Conservation (phyloP, 2,797 vertebrate genomes). For the Hydrolagus colliei region DNA sequence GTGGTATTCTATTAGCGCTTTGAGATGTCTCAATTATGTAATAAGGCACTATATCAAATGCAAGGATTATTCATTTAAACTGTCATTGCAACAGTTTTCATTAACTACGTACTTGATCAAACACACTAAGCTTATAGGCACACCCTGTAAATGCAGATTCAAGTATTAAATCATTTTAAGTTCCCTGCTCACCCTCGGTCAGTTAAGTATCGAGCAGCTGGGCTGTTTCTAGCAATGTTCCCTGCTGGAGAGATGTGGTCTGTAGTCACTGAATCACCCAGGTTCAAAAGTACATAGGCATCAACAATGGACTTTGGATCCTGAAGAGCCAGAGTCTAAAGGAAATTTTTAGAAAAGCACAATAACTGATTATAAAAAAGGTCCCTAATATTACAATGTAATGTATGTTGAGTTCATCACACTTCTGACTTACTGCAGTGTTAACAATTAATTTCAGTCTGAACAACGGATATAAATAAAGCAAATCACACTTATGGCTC, state of each 20-base stretch:
- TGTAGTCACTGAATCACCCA: slow-evolving; percentile 93
- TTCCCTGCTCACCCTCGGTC: slow-evolving; percentile 67
- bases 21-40: no score
- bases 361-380: neutral
- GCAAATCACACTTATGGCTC: no score
- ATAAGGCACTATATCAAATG: no score
- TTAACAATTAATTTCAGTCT: neutral
- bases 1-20: neutral
- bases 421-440: neutral
- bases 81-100: no score
- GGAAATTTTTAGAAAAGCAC: slow-evolving; percentile 22
- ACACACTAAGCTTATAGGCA: neutral
- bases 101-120: no score
- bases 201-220: slow-evolving; percentile 83
- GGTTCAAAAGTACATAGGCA: slow-evolving; percentile 79
- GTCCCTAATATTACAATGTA: neutral
- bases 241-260: slow-evolving; percentile 97
- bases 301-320: slow-evolving; percentile 65
- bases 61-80: no score
- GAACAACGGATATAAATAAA: no score
- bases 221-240: slow-evolving; percentile 89
- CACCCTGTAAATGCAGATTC: neutral
- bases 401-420: neutral
- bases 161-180: neutral
- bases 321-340: slow-evolving; percentile 69